These are phyloP conservation scores for Scylla paramamosain DNA, from an alignment of 1,140 invertebrate genomes.

Conservation along the genomic window DNA sequence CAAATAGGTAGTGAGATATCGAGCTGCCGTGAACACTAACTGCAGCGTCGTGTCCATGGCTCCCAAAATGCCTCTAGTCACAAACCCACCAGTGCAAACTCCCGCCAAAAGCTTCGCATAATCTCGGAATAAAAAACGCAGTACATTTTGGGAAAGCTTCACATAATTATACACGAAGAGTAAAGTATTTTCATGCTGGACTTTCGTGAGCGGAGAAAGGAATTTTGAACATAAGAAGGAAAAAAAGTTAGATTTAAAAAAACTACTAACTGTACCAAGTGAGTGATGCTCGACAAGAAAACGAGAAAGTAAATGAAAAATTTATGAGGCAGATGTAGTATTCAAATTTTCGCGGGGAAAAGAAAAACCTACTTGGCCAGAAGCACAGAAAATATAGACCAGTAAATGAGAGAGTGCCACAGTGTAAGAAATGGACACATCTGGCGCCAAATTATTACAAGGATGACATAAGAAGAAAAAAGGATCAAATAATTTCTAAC, in stretches of 20 bases:
- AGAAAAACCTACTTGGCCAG: background rate
- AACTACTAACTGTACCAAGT: background rate
- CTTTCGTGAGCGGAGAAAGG: background rate
- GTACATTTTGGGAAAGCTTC: too few species aligned
- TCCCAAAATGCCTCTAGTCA: background rate
- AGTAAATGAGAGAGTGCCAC: background rate
- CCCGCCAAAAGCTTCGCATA: background rate
- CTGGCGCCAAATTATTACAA: background rate
- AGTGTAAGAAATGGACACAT: background rate
- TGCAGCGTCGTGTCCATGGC: background rate
- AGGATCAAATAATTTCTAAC: background rate
- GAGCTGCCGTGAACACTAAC: background rate
- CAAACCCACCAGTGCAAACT: background rate
- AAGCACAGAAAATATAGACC: background rate
- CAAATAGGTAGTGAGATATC: too few species aligned
- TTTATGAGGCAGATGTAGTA: background rate
- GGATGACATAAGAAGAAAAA: background rate
- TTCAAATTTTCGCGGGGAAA: background rate
- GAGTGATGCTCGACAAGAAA: background rate
- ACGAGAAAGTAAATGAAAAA: background rate
- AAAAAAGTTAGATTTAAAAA: background rate
- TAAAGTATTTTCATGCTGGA: background rate
- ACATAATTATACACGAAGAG: background rate
- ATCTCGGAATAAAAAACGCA: too few species aligned
- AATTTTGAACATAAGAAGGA: background rate